Evolutionary conservation across 2,888 invertebrate genomes (phyloP), one percentile per base, ranked within the genome.

Genomic region (Eudemis profundana): DNA sequence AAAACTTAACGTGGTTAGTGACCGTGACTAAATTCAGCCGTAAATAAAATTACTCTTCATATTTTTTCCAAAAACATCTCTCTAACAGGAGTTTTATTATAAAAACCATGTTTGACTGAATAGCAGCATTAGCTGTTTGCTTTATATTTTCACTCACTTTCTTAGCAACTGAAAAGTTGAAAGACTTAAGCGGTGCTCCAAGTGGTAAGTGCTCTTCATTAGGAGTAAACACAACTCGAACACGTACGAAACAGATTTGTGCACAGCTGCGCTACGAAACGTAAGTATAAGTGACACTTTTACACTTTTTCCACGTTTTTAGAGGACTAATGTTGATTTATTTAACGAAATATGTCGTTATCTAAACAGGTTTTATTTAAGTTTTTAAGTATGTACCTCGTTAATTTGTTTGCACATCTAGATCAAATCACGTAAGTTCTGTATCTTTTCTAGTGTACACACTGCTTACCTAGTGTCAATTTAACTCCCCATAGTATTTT

Each of bases 231-330:
- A 80, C 74, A 71, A 72, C 85, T 85, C 83, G 80, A 85, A 83
- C 87, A 89, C 88, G 88, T 86, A 85, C 84, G 70, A 75, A 81
- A 81, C 74, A 82, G 84, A 85, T 86, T 87, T 84, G 75, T 74
- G 72, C 73, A 72, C 75, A 76, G 74, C 74, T 75, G 75, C 61
- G 68, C 67, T 64, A 49, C 49, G 14, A 60, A 47, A 50, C 51
- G 56, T 49, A 50, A 46, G 56, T 49, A 62, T 60, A 65, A 65
- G 60, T 65, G 65, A 65, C 57, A 64, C 50, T 57, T 64, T 64
- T 40, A 36, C 50, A 57, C 49, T 17, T 46, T 59, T 53, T 38
- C 5, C 29, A 29, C 42, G 56, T 44, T 56, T 23, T 54, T 54
- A 42, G 15, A 54, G 14, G 1, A 8, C 19, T 42, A 29, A 0